Conservation (phyloP, 2,113 vertebrate genomes). For the Parotia lawesii region DNA sequence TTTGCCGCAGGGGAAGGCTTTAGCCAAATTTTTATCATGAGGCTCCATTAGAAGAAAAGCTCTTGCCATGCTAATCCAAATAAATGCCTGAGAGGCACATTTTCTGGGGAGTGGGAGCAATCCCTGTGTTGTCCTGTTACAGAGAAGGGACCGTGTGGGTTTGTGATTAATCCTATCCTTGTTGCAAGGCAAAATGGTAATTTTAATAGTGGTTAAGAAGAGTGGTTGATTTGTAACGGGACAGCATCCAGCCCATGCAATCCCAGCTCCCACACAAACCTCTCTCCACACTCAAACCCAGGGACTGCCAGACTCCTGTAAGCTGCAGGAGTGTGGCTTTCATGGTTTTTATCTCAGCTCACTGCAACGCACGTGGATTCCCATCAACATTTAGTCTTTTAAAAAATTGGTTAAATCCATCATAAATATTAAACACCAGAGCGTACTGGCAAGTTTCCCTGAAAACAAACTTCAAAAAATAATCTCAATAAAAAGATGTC, state of each 20-base stretch:
- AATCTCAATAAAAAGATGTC: slow-evolving; percentile 5
- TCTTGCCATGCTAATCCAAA: not conserved
- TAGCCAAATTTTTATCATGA: not conserved
- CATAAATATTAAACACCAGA: slow-evolving; percentile 28
- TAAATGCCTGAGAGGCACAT: not conserved
- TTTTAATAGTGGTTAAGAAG: not conserved
- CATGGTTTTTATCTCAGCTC: not conserved
- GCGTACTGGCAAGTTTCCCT: slow-evolving; percentile 16
- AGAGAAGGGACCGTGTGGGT: not conserved
- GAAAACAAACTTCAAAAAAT: slow-evolving; percentile 50
- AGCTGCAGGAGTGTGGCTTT: not conserved
- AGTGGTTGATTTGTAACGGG: not conserved
- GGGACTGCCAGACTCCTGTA: not conserved
- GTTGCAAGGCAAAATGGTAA: not conserved
- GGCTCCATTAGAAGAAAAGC: not conserved
- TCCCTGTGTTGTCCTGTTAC: not conserved
- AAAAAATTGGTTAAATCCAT: not conserved
- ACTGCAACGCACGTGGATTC: not conserved
- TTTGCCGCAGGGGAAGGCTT: not conserved
- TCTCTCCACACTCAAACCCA: not conserved
- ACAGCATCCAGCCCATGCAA: not conserved
- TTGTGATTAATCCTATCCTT: not conserved
- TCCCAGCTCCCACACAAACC: not conserved
- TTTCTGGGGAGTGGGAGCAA: not conserved
- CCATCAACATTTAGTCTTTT: not conserved